Base-by-base conservation (phyloP, 1,140 invertebrate genomes). In the Caenorhabditis inopinata region DNA sequence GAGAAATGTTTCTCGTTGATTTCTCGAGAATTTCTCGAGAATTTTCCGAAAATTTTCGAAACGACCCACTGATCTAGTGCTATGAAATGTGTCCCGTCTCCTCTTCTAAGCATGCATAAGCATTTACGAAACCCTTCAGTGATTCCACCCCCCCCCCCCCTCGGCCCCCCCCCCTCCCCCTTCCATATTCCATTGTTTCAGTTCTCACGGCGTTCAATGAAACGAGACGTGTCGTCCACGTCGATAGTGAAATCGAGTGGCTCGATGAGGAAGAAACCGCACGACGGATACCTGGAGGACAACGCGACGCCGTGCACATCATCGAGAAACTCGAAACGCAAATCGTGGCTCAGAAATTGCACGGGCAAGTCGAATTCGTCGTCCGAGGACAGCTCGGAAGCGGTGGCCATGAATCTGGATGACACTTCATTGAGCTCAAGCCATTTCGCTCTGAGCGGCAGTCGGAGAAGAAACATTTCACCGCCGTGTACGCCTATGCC, bases 321-420 rank as follows among this genome's bases (percentile, higher is more conserved):
- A 6, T 75, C 45, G 2, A 23, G 74, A 27, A 75, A 75, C 18
- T 75, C 74, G 6, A 79, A 79, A 74, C 76, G 88, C 93, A 62
- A 68, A 32, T 84, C 78, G 42, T 84, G 73, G 80, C 23, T 62
- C 46, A 79, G 79, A 80, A 80, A 79, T 76, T 74, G 80, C 82
- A 78, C 78, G 47, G 78, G 81, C 74, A 76, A 58, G 58, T 85
- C 80, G 42, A 76, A 68, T 62, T 76, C 32, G 14, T 79, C 78
- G 12, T 82, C 81, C 62, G 49, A 75, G 77, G 73, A 82, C 49
- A 79, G 42, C 68, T 80, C 45, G 51, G 83, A 49, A 78, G 78
- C 62, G 6, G 78, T 58, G 0, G 78, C 58, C 3, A 47, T 79
- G 45, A 84, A 85, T 51, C 58, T 85, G 12, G 83, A 80, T 45